These are phyloP conservation scores for Alcis repandata DNA, from an alignment of 2,888 invertebrate genomes.

Conservation along the genomic window DNA sequence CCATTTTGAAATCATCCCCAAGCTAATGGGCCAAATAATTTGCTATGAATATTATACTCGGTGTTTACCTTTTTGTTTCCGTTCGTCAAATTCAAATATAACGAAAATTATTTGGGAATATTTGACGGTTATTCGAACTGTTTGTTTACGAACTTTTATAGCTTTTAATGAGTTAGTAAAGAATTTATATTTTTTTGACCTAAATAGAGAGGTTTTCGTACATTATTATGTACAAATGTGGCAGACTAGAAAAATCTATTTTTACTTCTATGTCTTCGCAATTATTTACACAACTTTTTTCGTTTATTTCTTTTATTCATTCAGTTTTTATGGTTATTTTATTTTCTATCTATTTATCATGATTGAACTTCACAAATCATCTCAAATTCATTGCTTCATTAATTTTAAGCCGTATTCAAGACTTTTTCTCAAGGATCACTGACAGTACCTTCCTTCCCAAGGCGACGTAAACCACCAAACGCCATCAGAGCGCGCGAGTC, in stretches of 20 bases:
- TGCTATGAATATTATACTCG: constrained; percentile 51
- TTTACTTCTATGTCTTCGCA: no score
- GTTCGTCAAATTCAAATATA: constrained; percentile 19
- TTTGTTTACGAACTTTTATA: not conserved
- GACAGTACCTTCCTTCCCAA: constrained; percentile 49
- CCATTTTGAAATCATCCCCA: constrained; percentile 10
- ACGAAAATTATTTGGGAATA: constrained; percentile 4
- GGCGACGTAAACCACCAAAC: constrained; percentile 71
- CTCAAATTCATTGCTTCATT: no score
- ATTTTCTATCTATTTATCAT: no score
- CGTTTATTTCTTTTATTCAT: no score
- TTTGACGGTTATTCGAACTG: not conserved
- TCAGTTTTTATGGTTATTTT: no score
- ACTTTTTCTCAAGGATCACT: not conserved
- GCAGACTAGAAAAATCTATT: no score
- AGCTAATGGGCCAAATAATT: constrained; percentile 56
- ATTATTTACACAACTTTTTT: no score
- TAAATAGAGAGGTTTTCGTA: no score
- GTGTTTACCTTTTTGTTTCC: constrained; percentile 35
- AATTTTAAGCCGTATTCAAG: no score
- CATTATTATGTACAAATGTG: no score
- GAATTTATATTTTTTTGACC: no score
- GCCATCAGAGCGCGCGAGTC: constrained; percentile 64
- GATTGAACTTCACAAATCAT: no score
- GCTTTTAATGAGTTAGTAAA: not conserved